These are phyloP conservation scores for Zhuqinia jingwanae DNA, from an alignment of 2,888 invertebrate species.

Conservation along the genomic window DNA sequence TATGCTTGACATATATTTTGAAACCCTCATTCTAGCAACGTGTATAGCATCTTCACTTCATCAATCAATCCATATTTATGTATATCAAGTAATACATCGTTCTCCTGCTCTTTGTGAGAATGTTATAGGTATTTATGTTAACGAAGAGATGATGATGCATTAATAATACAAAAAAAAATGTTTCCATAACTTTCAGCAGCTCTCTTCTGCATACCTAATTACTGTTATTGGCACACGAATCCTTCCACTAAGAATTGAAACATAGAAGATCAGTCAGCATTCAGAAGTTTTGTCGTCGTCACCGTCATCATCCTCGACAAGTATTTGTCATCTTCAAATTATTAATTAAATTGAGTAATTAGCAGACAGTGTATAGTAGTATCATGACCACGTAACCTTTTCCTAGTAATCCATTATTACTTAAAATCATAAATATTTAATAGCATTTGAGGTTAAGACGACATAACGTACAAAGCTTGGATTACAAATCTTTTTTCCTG, in stretches of 20 bases:
- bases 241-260: conserved; percentile 3
- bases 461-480: not conserved
- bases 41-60: not conserved
- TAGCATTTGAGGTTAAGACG: not conserved
- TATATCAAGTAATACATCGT: not conserved
- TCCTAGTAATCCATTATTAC: not conserved
- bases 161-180: not conserved
- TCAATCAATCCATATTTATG: not conserved
- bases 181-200: conserved; percentile 4
- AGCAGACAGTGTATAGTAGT: not conserved
- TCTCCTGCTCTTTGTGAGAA: conserved; percentile 8
- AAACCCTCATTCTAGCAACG: conserved; percentile 13
- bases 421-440: not conserved
- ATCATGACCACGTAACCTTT: not conserved
- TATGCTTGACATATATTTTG: conserved; percentile 29
- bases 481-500: not conserved
- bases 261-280: not conserved
- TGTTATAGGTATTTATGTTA: not conserved
- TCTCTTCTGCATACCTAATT: conserved; percentile 32
- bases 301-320: not conserved
- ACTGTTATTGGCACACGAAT: not conserved
- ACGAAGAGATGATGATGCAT: not conserved
- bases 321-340: conserved; percentile 1
- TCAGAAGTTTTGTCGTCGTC: conserved; percentile 37
- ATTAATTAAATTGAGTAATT: not conserved